Evolutionary conservation across 2,113 vertebrate species (phyloP).

Genomic region (Megaceryle torquata): DNA sequence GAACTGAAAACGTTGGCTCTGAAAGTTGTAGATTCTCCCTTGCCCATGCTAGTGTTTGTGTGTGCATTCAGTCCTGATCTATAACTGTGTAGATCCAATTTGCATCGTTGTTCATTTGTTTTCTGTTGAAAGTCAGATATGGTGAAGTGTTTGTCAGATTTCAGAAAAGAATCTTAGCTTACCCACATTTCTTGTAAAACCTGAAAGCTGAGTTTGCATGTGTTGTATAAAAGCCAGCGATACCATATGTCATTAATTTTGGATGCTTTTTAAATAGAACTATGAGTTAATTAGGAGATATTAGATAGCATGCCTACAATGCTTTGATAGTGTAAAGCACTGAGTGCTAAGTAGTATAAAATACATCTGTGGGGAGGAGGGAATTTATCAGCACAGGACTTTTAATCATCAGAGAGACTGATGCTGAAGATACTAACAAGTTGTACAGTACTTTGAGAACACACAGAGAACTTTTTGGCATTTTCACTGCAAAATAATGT

Average conservation of each 20-base stretch:
- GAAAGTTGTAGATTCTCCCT: neutral
- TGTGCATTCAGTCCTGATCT: neutral
- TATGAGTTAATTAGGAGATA: constrained; percentile 57
- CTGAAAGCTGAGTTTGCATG: neutral
- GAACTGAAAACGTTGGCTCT: neutral
- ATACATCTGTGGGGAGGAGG: neutral
- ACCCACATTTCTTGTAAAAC: neutral
- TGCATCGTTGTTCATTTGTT: constrained; percentile 15
- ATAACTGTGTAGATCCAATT: neutral
- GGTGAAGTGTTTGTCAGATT: neutral
- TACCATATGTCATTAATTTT: constrained; percentile 54
- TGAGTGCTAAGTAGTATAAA: constrained; percentile 53
- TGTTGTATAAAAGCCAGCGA: constrained; percentile 23
- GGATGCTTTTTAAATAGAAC: constrained; percentile 29
- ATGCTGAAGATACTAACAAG: constrained; percentile 8
- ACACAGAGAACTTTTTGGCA: neutral
- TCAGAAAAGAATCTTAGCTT: constrained; percentile 21
- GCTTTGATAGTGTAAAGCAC: constrained; percentile 61
- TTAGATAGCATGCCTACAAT: constrained; percentile 33
- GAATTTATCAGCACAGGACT: neutral
- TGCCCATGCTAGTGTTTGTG: constrained; percentile 1
- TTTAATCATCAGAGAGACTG: constrained; percentile 20
- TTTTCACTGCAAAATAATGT: neutral
- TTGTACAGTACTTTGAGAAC: neutral
- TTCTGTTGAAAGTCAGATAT: neutral